A percentile compares a stretch with the other conserved stretches of the same genome.
Evolutionary conservation across 2,888 invertebrate genomes (phyloP).

Genomic region (Archaeoteleia sp.): DNA sequence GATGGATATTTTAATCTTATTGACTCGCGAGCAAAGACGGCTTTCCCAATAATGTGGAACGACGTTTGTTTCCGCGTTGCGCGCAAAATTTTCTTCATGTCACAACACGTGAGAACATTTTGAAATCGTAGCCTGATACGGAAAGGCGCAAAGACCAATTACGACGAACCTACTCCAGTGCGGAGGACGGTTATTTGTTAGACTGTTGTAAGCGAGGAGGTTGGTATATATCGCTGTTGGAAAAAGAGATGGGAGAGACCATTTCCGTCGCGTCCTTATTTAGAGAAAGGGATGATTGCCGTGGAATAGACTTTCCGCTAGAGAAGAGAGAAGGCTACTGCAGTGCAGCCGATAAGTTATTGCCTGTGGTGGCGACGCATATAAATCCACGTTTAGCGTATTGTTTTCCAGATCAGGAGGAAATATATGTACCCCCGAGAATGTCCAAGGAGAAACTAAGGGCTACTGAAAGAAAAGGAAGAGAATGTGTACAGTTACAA

Average conservation of each 20-base stretch:
- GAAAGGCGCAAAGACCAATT: constrained; percentile 48
- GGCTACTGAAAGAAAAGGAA: constrained; percentile 32
- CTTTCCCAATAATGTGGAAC: too few species aligned
- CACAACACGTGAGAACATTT: constrained; percentile 1
- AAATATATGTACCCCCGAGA: constrained; percentile 70
- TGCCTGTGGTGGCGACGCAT: constrained; percentile 67
- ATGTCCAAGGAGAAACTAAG: constrained; percentile 32
- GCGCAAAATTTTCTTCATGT: background rate
- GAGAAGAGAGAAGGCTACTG: constrained; percentile 35
- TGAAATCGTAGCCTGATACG: background rate
- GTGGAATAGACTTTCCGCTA: constrained; percentile 55
- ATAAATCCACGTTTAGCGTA: constrained; percentile 73
- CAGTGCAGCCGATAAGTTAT: constrained; percentile 69
- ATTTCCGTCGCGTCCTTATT: constrained; percentile 73
- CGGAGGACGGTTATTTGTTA: constrained; percentile 41
- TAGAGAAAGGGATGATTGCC: constrained; percentile 65
- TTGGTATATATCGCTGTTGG: constrained; percentile 39
- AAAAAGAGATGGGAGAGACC: constrained; percentile 66
- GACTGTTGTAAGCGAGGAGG: constrained; percentile 9
- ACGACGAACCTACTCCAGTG: constrained; percentile 34
- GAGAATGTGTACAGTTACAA: too few species aligned
- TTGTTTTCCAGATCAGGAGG: constrained; percentile 75
- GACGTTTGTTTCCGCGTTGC: too few species aligned
- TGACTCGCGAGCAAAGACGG: too few species aligned
- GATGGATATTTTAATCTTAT: too few species aligned